Evolutionary conservation across 2,888 invertebrate genomes (phyloP).

Genomic region (Clepsis dumicolana): DNA sequence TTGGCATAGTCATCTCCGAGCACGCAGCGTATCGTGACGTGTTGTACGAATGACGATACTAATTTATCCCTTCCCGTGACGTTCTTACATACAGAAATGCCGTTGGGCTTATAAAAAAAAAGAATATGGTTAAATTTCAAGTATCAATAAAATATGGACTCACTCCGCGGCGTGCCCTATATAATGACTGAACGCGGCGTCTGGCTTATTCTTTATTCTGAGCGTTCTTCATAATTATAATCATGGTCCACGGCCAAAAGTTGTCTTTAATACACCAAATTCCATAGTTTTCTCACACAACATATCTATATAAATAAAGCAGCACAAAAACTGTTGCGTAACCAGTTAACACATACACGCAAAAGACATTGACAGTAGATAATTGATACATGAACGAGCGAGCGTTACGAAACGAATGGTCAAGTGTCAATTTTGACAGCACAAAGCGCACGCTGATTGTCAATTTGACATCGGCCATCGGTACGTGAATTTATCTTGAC

Average conservation of each 20-base stretch:
- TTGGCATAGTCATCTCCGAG: too few relatives aligned
- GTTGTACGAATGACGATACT: too few relatives aligned
- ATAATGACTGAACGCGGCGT: too few relatives aligned
- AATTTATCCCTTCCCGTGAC: too few relatives aligned
- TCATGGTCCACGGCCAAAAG: neutral
- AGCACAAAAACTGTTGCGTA: slow-evolving; percentile 53
- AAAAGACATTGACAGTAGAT: slow-evolving; percentile 63
- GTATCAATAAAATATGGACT: too few relatives aligned
- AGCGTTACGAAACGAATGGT: slow-evolving; percentile 52
- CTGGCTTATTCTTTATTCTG: too few relatives aligned
- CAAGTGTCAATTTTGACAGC: slow-evolving; percentile 44
- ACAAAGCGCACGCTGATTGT: slow-evolving; percentile 40
- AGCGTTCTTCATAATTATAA: too few relatives aligned
- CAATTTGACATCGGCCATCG: slow-evolving; percentile 38
- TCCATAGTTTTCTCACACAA: slow-evolving; percentile 38
- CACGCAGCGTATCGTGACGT: too few relatives aligned
- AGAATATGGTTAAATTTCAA: too few relatives aligned
- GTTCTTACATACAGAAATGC: too few relatives aligned
- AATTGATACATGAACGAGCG: slow-evolving; percentile 61
- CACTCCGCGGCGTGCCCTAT: too few relatives aligned
- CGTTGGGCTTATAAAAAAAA: too few relatives aligned
- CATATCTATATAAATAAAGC: slow-evolving; percentile 11
- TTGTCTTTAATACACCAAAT: neutral
- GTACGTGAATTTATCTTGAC: slow-evolving; percentile 25
- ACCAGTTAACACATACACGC: slow-evolving; percentile 61